Base-by-base conservation (phyloP, 2,888 invertebrate genomes). In the Creontiades dilutus region DNA sequence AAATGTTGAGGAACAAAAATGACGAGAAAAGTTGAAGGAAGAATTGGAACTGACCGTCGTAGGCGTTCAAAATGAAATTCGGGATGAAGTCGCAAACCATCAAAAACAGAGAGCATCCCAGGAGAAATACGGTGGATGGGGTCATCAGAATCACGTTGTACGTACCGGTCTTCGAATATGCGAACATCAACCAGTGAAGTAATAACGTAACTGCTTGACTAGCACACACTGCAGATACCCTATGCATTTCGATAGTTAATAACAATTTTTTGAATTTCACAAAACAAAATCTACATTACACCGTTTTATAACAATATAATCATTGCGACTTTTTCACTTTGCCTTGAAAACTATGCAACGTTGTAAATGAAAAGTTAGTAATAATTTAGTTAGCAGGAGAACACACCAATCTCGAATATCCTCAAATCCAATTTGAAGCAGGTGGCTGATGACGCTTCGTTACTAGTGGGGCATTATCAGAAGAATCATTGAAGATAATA, bases 1-100 rank as follows among this genome's bases (percentile, higher is more conserved):
- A 78, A 46, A 78, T 47, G 46, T 78, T 78, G 1, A 78, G 78
- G 78, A 78, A 78, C 46, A 78, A 16, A 16, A 78, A 78, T 0
- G 78, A 78, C 46, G 78, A 78, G 47, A 78, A 47, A 11, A 78
- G 47, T 11, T 78, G 78, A 16, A 78, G 78, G 46, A 14, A 46
- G 14, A 78, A 78, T 46, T 78, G 78, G 46, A 46, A 46, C 16
- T 9, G 16, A 2, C 16, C 78, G 4, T 37, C 37, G 78, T 78
- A 78, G 46, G 78, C 5, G 78, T 78, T 37, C 0, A 78, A 46
- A 9, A 78, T 78, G 78, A 78, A 78, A 11, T 9, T 46, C 5
- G 78, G 78, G 16, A 78, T 47, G 46, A 78, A 46, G 46, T 78
- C 78, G 78, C n/a, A 78, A 46, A 78, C 78, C 78, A 78, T 47